Conservation (phyloP, 2,888 invertebrate species). For the Linnaemya vulpina region DNA sequence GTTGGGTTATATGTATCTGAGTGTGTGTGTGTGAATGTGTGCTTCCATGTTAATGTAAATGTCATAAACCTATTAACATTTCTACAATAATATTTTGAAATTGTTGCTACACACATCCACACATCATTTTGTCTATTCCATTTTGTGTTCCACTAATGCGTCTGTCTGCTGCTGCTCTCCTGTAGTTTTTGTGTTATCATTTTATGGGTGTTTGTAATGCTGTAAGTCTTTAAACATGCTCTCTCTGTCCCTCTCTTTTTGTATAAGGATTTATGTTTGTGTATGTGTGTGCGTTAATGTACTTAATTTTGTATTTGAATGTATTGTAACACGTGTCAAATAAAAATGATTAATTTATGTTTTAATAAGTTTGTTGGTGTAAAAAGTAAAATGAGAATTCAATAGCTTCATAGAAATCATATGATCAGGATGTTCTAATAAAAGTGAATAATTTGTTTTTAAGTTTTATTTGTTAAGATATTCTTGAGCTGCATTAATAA, state of each 20-base stretch:
- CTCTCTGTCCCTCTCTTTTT: no score
- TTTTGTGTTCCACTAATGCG: not conserved
- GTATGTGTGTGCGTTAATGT: not conserved
- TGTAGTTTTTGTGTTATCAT: not conserved
- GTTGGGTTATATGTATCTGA: not conserved
- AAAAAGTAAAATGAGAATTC: not conserved
- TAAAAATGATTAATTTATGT: conserved; percentile 57
- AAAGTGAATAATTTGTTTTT: conserved; percentile 26
- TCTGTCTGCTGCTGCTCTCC: not conserved
- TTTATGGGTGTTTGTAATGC: not conserved
- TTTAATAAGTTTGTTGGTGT: conserved; percentile 5
- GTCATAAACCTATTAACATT: conserved; percentile 57
- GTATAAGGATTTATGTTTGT: not conserved
- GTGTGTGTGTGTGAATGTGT: not conserved
- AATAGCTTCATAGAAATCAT: conserved; percentile 25
- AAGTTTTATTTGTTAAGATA: not conserved
- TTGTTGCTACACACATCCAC: not conserved
- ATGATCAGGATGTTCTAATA: conserved; percentile 42
- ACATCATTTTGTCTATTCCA: not conserved
- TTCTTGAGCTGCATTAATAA: no score
- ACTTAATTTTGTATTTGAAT: conserved; percentile 31
- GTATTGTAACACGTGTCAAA: conserved; percentile 62
- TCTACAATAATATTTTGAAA: conserved; percentile 51
- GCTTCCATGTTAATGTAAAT: conserved; percentile 35
- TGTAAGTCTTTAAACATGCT: not conserved